Percentiles rank a stretch among this genome's conserved stretches.
Evolutionary conservation across 1,140 invertebrate genomes (phyloP).

Genomic region (Drosophila prosaltans): DNA sequence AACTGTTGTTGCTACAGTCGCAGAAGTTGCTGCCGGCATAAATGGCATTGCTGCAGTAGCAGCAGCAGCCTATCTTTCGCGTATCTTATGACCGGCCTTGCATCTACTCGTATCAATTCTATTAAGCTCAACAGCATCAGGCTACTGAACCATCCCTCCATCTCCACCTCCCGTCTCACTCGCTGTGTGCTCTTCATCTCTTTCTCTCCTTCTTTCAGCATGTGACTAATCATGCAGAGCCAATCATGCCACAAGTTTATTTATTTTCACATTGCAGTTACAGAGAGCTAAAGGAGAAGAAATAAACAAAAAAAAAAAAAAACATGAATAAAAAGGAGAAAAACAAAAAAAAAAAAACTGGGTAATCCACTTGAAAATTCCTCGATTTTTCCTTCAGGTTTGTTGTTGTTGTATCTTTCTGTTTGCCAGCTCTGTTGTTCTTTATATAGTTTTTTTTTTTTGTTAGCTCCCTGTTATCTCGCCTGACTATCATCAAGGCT

Average conservation of each 20-base stretch:
- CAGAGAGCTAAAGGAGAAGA: constrained; percentile 10
- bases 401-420: constrained; percentile 29
- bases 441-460: constrained; percentile 16
- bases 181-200: not conserved
- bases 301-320: constrained; percentile 33
- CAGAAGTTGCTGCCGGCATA: constrained; percentile 54
- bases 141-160: not conserved
- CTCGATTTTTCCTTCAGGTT: constrained; percentile 70
- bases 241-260: constrained; percentile 81
- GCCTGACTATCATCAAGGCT: constrained; percentile 72
- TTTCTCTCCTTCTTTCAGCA: constrained; percentile 49
- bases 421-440: constrained; percentile 24
- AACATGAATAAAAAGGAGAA: constrained; percentile 64
- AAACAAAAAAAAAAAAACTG: constrained; percentile 61
- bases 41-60: constrained; percentile 57
- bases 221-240: constrained; percentile 80
- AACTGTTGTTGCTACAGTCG: constrained; percentile 69
- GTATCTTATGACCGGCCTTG: constrained; percentile 76
- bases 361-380: constrained; percentile 81
- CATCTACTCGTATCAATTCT: constrained; percentile 75
- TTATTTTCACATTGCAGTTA: constrained; percentile 75
- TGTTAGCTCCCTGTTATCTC: constrained; percentile 69
- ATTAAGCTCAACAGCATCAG: constrained; percentile 66
- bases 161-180: not conserved
- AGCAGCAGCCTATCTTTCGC: constrained; percentile 65